Percentiles rank a stretch among this genome's conserved stretches.
Evolutionary conservation across 2,797 vertebrate species (phyloP).

Genomic region (Macroramphosus scolopax): DNA sequence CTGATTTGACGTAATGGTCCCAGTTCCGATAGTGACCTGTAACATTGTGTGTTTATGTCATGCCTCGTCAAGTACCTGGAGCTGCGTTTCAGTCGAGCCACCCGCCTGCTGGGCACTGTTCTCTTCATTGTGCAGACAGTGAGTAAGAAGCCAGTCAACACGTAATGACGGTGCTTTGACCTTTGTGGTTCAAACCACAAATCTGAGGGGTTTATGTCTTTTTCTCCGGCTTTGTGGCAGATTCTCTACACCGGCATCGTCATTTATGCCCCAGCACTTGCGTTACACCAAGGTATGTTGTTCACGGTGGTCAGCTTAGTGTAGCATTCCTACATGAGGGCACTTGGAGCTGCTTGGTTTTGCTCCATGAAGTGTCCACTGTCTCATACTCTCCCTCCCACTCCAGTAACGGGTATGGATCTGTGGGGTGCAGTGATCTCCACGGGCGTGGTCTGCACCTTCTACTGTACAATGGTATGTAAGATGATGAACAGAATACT

Average conservation of each 20-base stretch:
- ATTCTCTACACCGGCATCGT: conserved; percentile 82
- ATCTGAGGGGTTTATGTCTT: not conserved
- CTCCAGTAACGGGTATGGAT: conserved; percentile 88
- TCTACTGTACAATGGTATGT: conserved; percentile 94
- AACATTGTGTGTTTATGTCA: not conserved
- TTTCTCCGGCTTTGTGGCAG: conserved; percentile 54
- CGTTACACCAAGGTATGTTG: conserved; percentile 81
- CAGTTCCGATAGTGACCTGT: not conserved
- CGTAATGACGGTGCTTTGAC: conserved; percentile 17
- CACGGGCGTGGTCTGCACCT: conserved; percentile 92
- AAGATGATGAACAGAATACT: not conserved
- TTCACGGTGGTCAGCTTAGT: no score
- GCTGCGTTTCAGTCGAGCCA: conserved; percentile 87
- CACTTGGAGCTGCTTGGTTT: conserved; percentile 39
- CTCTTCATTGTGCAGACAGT: conserved; percentile 92
- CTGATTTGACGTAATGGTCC: not conserved
- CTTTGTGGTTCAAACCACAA: conserved; percentile 3
- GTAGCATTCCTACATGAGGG: conserved; percentile 11
- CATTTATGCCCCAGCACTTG: conserved; percentile 80
- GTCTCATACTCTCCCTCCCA: conserved; percentile 17
- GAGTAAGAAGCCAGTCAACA: conserved; percentile 66
- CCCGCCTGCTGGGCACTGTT: conserved; percentile 85
- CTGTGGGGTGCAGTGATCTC: conserved; percentile 92
- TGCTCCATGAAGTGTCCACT: conserved; percentile 20
- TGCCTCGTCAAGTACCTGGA: conserved; percentile 96